Percentiles rank a stretch among this genome's conserved stretches.
These are phyloP conservation scores for Andrena haemorrhoa DNA, from an alignment of 2,888 invertebrate species.

Conservation along the genomic window DNA sequence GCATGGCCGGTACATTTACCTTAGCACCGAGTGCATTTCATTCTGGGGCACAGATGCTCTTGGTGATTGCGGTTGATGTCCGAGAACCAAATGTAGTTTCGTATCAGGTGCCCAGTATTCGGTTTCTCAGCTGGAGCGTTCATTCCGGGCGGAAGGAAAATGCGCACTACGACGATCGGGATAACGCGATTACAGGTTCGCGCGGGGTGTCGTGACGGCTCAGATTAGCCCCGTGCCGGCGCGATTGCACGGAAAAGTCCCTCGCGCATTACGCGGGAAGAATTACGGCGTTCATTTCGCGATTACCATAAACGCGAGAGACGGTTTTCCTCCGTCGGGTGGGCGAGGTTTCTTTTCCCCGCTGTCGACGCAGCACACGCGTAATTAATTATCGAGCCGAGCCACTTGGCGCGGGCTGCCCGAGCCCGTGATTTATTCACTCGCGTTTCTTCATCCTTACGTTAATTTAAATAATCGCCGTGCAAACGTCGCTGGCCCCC, in stretches of 20 bases:
- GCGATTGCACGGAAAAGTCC: too few species aligned
- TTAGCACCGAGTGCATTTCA: too few species aligned
- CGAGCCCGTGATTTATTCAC: slow-evolving; percentile 35
- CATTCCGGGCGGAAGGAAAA: neutral
- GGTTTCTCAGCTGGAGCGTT: too few species aligned
- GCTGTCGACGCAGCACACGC: slow-evolving; percentile 40
- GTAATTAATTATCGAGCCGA: slow-evolving; percentile 63
- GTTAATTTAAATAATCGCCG: slow-evolving; percentile 23
- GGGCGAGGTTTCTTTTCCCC: neutral
- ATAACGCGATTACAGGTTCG: slow-evolving; percentile 20
- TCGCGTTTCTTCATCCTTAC: slow-evolving; percentile 16
- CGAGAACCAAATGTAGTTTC: too few species aligned
- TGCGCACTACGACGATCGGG: slow-evolving; percentile 17
- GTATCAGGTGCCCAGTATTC: too few species aligned
- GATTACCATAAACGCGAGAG: slow-evolving; percentile 50
- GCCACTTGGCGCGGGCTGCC: slow-evolving; percentile 15
- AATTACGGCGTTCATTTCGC: slow-evolving; percentile 18
- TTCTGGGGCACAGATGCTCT: too few species aligned
- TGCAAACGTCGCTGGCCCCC: neutral
- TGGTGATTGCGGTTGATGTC: too few species aligned
- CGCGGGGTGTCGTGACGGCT: slow-evolving; percentile 21
- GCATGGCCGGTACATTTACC: too few species aligned
- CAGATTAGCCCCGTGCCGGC: too few species aligned
- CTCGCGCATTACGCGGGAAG: neutral
- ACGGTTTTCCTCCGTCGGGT: neutral